Conservation (phyloP, 2,888 invertebrate species). For the Lacanobia wlatinum region DNA sequence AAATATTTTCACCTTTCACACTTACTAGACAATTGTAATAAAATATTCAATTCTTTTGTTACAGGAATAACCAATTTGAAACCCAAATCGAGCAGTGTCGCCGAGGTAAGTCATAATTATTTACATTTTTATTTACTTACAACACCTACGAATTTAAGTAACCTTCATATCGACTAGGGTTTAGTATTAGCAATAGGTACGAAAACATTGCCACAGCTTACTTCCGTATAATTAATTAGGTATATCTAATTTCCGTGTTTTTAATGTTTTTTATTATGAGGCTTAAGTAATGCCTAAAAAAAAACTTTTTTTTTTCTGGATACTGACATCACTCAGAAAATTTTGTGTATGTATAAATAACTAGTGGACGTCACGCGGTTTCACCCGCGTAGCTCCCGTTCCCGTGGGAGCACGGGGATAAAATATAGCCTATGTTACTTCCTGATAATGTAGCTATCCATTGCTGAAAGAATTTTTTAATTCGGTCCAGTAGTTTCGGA, state of each 20-base stretch:
- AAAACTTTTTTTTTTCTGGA: no score
- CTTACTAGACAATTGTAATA: conserved; percentile 19
- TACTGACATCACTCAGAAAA: no score
- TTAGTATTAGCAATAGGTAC: neutral
- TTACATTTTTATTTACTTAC: conserved; percentile 12
- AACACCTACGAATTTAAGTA: neutral
- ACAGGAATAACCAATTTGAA: conserved; percentile 61
- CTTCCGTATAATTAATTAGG: conserved; percentile 3
- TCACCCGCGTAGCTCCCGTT: no score
- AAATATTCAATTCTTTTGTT: conserved; percentile 58
- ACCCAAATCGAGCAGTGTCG: conserved; percentile 50
- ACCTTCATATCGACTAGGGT: conserved; percentile 6
- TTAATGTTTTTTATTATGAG: neutral
- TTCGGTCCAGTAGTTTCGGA: no score
- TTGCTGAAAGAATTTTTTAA: no score
- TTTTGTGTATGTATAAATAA: no score
- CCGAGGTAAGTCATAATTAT: conserved; percentile 58
- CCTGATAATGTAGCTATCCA: no score
- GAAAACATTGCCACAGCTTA: neutral
- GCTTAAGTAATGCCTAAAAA: neutral
- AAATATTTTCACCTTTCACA: neutral
- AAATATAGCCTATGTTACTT: no score
- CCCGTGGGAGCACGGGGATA: no score
- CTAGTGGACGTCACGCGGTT: no score
- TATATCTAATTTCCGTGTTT: neutral